phyloP scores from a whole-genome alignment of 92 coral and sea anemone species.

The Anthopleura xanthogrammica region DNA sequence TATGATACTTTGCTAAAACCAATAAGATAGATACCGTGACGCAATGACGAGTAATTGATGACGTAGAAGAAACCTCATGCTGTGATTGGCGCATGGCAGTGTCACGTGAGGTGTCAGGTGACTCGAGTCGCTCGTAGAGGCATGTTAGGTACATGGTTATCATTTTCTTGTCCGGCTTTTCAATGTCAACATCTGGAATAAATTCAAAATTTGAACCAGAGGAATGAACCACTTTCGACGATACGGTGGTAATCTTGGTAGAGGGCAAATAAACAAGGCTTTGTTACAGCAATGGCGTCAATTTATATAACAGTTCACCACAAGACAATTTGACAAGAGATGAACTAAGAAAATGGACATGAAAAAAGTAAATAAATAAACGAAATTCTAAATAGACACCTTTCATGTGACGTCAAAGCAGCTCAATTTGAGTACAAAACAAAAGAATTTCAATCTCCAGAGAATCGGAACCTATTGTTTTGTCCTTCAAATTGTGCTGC shows the following conservation, averaged over 20 bases:
- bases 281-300: too few relatives aligned
- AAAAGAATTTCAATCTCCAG: too few relatives aligned
- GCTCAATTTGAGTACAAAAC: too few relatives aligned
- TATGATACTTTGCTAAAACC: neutral
- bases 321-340: too few relatives aligned
- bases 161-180: conserved; percentile 79
- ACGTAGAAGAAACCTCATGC: conserved; percentile 6
- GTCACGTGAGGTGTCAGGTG: conserved; percentile 13
- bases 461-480: too few relatives aligned
- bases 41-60: neutral
- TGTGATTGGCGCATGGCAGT: neutral
- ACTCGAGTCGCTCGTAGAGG: conserved; percentile 61
- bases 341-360: too few relatives aligned
- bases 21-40: conserved; percentile 1
- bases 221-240: neutral
- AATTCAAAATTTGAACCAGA: neutral
- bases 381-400: too few relatives aligned
- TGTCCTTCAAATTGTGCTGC: too few relatives aligned
- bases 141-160: conserved; percentile 83
- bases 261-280: neutral
- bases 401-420: too few relatives aligned
- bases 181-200: conserved; percentile 63
- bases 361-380: too few relatives aligned
- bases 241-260: neutral
- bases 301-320: too few relatives aligned